Evolutionary conservation across 1,140 invertebrate species (phyloP), one percentile per base, ranked within the genome.

Genomic region (Heliconius himera): DNA sequence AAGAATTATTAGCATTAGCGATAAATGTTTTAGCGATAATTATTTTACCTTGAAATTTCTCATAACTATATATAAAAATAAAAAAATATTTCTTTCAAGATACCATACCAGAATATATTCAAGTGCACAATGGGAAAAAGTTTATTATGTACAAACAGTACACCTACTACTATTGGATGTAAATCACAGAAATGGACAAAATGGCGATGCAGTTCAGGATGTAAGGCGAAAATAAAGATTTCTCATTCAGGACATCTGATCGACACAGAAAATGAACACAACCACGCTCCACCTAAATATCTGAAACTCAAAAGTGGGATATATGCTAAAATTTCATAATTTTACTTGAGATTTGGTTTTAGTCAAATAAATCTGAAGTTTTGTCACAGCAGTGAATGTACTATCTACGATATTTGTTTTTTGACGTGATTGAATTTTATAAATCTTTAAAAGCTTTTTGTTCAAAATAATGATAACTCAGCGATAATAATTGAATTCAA

Each of bases 131-230:
- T n/a, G 87, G 85, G 1, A 87, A 85, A 51, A 82, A 80, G 41
- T 82, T 83, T 77, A 74, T 81, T 22, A 80, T 87, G 81, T 82
- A 83, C n/a, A 83, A 85, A 6, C 70, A 77, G 6, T 85, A 87
- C 73, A 87, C 87, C 6, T 88, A 84, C 36, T n/a, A 71, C 73
- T 46, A 77, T 75, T 51, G 71, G 78, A 16, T 84, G 78, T 70
- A 49, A 38, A 11, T 78, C 80, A 2, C 70, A 76, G 22, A 49
- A 56, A 1, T 80, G 78, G 20, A 54, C 77, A 20, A 79, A 81
- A 41, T 87, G 84, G 84, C 74, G 85, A 9, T 88, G 87, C 75
- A 84, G 76, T 41, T 60, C 36, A 29, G 79, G 81, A 2, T 84
- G 85, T 72, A 81, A 84, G 81, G 87, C 84, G 1, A 81, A 66